Conservation (phyloP, 2,113 vertebrate genomes). For the human (Homo sapiens) region DNA sequence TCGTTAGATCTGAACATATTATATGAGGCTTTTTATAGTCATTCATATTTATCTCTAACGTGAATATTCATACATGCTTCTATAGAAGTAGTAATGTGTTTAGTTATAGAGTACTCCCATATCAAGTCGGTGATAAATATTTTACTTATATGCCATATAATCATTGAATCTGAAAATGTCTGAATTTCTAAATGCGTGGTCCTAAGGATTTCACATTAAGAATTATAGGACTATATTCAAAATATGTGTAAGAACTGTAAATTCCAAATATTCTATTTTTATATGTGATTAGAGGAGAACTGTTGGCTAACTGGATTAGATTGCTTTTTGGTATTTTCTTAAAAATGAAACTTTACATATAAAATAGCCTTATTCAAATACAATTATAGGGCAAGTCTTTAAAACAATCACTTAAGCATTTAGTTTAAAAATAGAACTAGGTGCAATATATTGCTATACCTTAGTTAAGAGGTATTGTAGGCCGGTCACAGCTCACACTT, state of each 20-base stretch:
- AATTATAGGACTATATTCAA: conserved; percentile 39
- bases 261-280: conserved; percentile 15
- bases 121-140: neutral
- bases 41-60: conserved; percentile 15
- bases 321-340: neutral
- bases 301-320: conserved; percentile 1
- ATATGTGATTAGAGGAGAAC: neutral
- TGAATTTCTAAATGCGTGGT: neutral
- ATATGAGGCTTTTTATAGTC: neutral
- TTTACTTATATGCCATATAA: neutral
- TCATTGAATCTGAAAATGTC: conserved; percentile 19
- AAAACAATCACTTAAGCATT: neutral
- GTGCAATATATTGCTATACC: neutral
- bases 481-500: too few species aligned
- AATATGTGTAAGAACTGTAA: neutral
- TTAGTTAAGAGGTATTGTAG: neutral
- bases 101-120: neutral
- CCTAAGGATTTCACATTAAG: conserved; percentile 44
- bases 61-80: neutral
- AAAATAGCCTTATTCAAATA: conserved; percentile 5
- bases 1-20: conserved; percentile 8
- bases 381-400: neutral
- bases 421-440: neutral
- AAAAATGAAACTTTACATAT: neutral
- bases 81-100: conserved; percentile 4